phyloP scores from a whole-genome alignment of 2,113 vertebrate species.

The Cryptotis parvus region DNA sequence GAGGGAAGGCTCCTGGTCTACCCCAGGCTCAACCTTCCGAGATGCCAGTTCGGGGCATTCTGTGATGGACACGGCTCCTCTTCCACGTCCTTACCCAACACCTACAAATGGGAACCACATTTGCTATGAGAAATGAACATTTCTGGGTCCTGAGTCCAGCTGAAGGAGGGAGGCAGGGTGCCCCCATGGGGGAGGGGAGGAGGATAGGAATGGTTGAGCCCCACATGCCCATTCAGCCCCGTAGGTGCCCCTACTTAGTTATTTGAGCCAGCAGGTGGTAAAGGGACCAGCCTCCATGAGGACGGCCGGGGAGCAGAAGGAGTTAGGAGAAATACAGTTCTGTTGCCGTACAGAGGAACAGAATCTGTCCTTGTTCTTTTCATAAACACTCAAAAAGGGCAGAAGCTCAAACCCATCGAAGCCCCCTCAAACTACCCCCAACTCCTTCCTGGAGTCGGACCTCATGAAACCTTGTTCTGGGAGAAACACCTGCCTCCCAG shows the following conservation, averaged over 20 bases:
- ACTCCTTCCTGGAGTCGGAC: not conserved
- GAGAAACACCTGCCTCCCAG: constrained; percentile 54
- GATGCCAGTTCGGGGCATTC: constrained; percentile 27
- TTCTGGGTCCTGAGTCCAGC: constrained; percentile 20
- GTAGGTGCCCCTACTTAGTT: not conserved
- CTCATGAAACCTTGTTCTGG: not conserved
- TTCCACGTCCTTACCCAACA: not conserved
- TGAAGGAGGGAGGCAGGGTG: too few species aligned
- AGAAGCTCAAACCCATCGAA: not conserved
- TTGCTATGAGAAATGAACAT: not conserved
- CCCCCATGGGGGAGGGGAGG: not conserved
- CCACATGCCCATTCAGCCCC: not conserved
- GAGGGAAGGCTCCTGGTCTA: not conserved
- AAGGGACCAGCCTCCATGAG: not conserved
- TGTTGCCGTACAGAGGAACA: not conserved
- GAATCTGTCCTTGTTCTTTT: not conserved
- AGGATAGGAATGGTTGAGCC: not conserved
- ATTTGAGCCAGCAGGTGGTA: not conserved
- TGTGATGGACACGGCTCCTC: constrained; percentile 11
- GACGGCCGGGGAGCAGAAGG: not conserved
- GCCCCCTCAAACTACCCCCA: not conserved
- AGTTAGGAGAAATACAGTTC: not conserved
- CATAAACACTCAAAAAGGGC: constrained; percentile 19
- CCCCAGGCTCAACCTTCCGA: constrained; percentile 34
- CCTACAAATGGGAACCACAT: not conserved